Percentiles rank a stretch among this genome's conserved stretches.
Conservation (phyloP, 2,888 invertebrate genomes). For the Aspidiotus destructor region DNA sequence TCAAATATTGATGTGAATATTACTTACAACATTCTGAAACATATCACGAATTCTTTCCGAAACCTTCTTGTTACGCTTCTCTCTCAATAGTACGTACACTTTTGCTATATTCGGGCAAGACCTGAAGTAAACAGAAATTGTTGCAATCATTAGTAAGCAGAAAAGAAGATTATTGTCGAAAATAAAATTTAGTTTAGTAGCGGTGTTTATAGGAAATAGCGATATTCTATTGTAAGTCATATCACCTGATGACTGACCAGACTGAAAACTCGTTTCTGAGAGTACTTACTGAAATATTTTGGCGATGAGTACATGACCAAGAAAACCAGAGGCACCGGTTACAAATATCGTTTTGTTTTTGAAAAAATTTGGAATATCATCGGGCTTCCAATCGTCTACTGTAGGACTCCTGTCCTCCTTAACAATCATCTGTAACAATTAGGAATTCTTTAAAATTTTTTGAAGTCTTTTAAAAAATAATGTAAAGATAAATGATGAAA, state of each 20-base stretch:
- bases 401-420: background rate
- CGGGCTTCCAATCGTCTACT: background rate
- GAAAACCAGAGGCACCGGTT: slow-evolving; percentile 28
- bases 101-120: slow-evolving; percentile 34
- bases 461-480: too few relatives aligned
- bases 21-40: background rate
- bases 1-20: too few relatives aligned
- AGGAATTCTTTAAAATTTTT: too few relatives aligned
- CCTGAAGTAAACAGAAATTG: slow-evolving; percentile 13
- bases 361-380: slow-evolving; percentile 10
- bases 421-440: too few relatives aligned
- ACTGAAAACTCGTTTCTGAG: too few relatives aligned
- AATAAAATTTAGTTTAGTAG: too few relatives aligned
- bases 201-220: too few relatives aligned
- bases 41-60: background rate
- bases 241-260: too few relatives aligned
- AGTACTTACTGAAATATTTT: slow-evolving; percentile 19
- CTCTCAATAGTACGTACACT: slow-evolving; percentile 35
- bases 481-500: too few relatives aligned
- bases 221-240: too few relatives aligned
- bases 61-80: slow-evolving; percentile 34
- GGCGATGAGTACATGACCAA: slow-evolving; percentile 25
- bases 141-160: slow-evolving; percentile 8
- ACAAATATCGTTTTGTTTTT: slow-evolving; percentile 16
- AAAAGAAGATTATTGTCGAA: too few relatives aligned